phyloP scores from a whole-genome alignment of 2,888 invertebrate genomes.

The Brenthis hecate region DNA sequence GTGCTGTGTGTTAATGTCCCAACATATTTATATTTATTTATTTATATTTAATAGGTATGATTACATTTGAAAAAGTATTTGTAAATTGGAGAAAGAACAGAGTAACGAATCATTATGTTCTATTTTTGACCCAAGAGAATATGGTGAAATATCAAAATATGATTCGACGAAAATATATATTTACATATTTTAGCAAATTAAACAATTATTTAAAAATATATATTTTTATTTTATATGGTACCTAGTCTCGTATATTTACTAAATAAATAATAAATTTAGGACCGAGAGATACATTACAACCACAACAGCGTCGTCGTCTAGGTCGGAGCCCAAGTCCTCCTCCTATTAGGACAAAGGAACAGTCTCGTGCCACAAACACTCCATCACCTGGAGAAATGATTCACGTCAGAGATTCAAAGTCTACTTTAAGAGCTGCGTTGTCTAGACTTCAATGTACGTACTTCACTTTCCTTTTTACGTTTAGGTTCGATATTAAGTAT shows the following conservation, averaged over 20 bases:
- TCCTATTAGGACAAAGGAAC: conserved; percentile 49
- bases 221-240: no score
- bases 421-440: conserved; percentile 55
- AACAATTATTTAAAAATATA: no score
- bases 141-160: no score
- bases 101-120: no score
- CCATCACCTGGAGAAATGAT: conserved; percentile 45
- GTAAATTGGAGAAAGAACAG: not conserved
- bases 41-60: not conserved
- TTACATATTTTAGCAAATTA: no score
- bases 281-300: conserved; percentile 45
- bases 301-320: conserved; percentile 58
- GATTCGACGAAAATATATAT: no score
- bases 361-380: conserved; percentile 67
- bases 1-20: no score
- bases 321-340: conserved; percentile 75
- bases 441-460: conserved; percentile 62
- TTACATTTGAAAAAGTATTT: not conserved
- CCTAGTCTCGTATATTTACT: no score
- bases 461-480: conserved; percentile 33
- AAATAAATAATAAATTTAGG: conserved; percentile 36
- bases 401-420: conserved; percentile 53
- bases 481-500: not conserved
- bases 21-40: no score
- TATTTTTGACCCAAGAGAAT: no score